phyloP scores from a whole-genome alignment of 2,888 invertebrate genomes.

The Patella pellucida region DNA sequence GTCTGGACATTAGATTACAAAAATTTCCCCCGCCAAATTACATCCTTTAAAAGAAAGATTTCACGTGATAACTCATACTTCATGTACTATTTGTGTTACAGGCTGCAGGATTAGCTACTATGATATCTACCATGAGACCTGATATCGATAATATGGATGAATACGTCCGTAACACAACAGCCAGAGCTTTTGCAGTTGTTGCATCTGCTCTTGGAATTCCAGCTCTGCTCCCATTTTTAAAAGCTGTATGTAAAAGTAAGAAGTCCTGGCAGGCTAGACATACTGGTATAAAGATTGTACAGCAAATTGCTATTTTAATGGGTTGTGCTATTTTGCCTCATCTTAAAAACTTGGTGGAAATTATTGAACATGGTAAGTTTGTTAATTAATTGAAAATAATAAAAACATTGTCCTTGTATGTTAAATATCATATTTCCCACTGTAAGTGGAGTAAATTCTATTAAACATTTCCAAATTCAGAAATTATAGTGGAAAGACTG shows the following conservation, averaged over 20 bases:
- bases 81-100: constrained; percentile 40
- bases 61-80: not conserved
- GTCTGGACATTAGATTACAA: too few relatives aligned
- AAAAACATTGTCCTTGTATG: too few relatives aligned
- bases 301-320: constrained; percentile 99
- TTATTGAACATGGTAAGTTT: constrained; percentile 93
- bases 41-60: not conserved
- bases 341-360: constrained; percentile 97
- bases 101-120: constrained; percentile 98
- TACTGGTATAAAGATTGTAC: constrained; percentile 99
- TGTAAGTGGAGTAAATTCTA: too few relatives aligned
- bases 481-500: too few relatives aligned
- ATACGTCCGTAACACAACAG: constrained; percentile 99
- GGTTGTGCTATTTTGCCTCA: constrained; percentile 99
- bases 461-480: too few relatives aligned
- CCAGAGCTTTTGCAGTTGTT: constrained; percentile 99
- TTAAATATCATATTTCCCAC: too few relatives aligned
- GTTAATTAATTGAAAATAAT: not conserved
- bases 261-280: constrained; percentile 98
- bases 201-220: constrained; percentile 99
- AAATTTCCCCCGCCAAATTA: too few relatives aligned
- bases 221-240: constrained; percentile 95
- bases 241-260: constrained; percentile 98
- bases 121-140: constrained; percentile 99
- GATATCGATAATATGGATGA: constrained; percentile 99